Base-by-base conservation (phyloP, 2,113 vertebrate genomes). In the Odobenus rosmarus region DNA sequence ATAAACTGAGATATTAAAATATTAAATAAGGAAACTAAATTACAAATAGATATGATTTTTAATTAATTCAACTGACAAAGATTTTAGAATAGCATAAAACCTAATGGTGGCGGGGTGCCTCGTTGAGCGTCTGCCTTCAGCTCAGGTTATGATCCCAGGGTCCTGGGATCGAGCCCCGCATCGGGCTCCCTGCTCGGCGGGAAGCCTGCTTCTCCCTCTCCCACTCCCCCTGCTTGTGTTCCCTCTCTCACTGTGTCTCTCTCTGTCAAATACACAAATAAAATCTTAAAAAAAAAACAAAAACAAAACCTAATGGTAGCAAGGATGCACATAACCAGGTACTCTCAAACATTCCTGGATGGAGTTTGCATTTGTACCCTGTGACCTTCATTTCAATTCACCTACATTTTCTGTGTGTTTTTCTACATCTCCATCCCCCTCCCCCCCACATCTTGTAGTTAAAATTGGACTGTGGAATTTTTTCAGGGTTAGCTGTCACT, bases 401-500 rank as follows among this genome's bases (percentile, higher is more conserved):
- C 84, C 31, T 5, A 61, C 10, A 2, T 81, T 59, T 92, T 84
- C 55, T 91, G 92, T 71, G 26, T 76, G 42, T 61, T 92, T 71
- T 91, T 91, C 39, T 57, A 57, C 46, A 86, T 86, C 55, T 81
- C 2, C 7, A 6, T 39, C 3, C 19, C 11, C 42, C 14, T 0
- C 0, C 7, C 67, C 36, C 23, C 74, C 26, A 86, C 24, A 86
- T 82, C 49, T 81, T 39, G 5, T 39, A 81, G 51, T 87, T 96
- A 81, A 84, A 95, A 93, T 87, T 82, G 84, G 64, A 42, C 16
- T 95, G 31, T 77, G 88, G 71, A 90, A 61, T 95, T 96, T 96
- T 84, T 39, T 19, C 74, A 82, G 55, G 57, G n/a, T 84, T 97
- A 88, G 69, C 88, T 98, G 97, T 95, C 97, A 95, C 71, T 5